Conservation (phyloP, 2,113 vertebrate genomes). For the Geococcyx californianus region DNA sequence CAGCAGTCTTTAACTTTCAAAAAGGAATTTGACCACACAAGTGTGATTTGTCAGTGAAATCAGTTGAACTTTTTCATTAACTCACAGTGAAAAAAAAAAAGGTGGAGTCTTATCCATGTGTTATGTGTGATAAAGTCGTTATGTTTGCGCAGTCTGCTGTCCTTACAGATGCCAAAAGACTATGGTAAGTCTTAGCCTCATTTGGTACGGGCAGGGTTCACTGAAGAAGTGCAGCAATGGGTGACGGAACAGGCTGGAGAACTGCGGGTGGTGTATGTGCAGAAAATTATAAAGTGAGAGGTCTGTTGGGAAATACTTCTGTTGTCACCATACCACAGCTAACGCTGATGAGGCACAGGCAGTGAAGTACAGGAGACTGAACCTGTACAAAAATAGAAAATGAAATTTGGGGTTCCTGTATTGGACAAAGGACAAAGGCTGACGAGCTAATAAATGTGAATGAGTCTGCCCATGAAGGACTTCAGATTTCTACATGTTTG, state of each 20-base stretch:
- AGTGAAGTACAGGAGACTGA: neutral
- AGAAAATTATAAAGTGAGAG: neutral
- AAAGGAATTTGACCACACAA: neutral
- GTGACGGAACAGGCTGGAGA: neutral
- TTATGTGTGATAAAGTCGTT: neutral
- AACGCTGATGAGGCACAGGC: neutral
- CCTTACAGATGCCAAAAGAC: neutral
- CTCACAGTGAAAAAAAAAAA: neutral
- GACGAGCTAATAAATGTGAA: neutral
- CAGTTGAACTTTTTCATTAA: neutral
- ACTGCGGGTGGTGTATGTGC: neutral
- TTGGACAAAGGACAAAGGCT: neutral
- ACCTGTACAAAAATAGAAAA: neutral
- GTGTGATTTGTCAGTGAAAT: neutral
- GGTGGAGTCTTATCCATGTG: accelerated
- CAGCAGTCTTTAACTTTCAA: constrained; percentile 17
- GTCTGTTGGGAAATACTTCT: neutral
- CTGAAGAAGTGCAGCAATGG: neutral
- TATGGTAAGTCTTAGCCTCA: neutral
- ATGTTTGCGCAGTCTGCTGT: neutral
- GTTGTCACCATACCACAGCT: neutral
- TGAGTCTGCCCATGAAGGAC: neutral
- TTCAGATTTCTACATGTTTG: neutral
- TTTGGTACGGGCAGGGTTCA: neutral
- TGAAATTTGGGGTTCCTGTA: neutral